Base-by-base conservation (phyloP, 2,113 vertebrate genomes). In the Hemichromis elongatus region DNA sequence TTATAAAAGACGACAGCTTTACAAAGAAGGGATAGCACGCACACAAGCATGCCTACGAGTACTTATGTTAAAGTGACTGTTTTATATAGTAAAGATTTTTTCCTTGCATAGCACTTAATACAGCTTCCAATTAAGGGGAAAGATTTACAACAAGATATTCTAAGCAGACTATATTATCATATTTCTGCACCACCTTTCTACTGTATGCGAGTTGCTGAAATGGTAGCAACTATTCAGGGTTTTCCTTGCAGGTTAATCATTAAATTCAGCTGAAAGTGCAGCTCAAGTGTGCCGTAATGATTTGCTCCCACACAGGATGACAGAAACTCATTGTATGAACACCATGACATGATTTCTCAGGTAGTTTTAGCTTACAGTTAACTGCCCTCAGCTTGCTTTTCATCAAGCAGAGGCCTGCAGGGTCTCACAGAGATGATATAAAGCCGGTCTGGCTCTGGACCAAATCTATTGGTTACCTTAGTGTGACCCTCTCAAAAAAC, bases 391-490 rank as follows among this genome's bases (percentile, higher is more conserved):
- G 80, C 45, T 86, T 90, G 68, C 56, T 66, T 85, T 81, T 92
- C 77, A 87, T 93, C 90, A 89, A 86, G 87, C 84, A 13, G 5
- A 89, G 82, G 84, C 90, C 88, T 91, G 93, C 80, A 55, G 61
- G 53, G 16, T 70, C 82, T 24, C 40, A 80, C 66, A 8, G 66
- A 70, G 85, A 85, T 33, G 70, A 87, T 85, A 83, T 77, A 45
- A 89, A 83, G 82, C 82, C 18, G 79, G 77, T 53, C 86, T 93
- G 93, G 92, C 90, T 81, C 8, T 77, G 84, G 63, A 92, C 87
- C 93, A 94, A 82, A 85, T 89, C 63, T 87, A 85, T 85, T 81
- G 45, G 75, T 84, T 89, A 92, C 79, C 92, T 93, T 24, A 80
- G 85, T 28, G 12, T 77, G 92, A 92, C 90, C 90, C 81, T 81